phyloP scores from a whole-genome alignment of 2,797 vertebrate species.

The Mycteria americana region DNA sequence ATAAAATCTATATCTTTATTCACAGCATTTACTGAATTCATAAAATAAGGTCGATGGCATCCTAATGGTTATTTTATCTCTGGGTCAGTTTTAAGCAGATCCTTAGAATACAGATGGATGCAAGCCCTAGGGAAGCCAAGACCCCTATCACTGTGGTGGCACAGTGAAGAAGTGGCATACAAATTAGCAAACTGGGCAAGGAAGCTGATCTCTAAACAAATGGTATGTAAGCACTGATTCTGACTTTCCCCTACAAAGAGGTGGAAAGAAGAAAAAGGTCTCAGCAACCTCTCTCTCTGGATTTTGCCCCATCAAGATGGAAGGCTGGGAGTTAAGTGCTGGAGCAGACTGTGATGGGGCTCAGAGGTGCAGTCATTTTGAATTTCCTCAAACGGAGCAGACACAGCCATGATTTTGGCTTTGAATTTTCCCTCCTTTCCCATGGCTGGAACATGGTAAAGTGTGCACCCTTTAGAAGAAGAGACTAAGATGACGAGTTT shows the following conservation, averaged over 20 bases:
- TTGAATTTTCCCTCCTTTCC: not conserved
- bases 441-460: not conserved
- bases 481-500: not conserved
- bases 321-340: not conserved
- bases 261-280: not conserved
- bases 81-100: conserved; percentile 3
- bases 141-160: not conserved
- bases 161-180: not conserved
- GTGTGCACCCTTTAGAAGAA: not conserved
- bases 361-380: not conserved
- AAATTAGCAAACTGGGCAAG: not conserved
- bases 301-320: not conserved
- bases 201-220: not conserved
- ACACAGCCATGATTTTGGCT: not conserved
- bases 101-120: conserved; percentile 35
- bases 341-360: not conserved
- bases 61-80: conserved; percentile 42
- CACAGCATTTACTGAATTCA: conserved; percentile 53
- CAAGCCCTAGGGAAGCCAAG: not conserved
- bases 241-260: not conserved
- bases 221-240: not conserved
- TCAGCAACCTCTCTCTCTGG: not conserved
- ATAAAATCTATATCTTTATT: conserved; percentile 62
- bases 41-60: conserved; percentile 20
- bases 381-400: not conserved